Conservation (phyloP, 2,113 vertebrate species). For the Australoheros scitulus region DNA sequence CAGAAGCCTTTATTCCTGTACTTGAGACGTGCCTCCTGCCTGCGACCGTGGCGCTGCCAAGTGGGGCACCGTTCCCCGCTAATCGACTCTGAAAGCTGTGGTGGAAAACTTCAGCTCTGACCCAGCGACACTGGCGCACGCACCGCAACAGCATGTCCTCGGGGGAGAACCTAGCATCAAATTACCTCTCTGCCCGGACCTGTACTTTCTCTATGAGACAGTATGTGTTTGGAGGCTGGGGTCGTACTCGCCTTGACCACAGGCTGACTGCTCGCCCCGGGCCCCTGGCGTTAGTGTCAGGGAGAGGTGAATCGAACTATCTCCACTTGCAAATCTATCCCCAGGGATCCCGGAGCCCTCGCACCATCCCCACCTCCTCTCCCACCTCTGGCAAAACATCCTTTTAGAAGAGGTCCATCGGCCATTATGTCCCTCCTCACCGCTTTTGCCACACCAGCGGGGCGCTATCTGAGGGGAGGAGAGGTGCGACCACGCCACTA, state of each 20-base stretch:
- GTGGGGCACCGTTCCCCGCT: background rate
- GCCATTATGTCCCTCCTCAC: slow-evolving; percentile 70
- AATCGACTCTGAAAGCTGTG: slow-evolving; percentile 62
- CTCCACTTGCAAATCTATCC: slow-evolving; percentile 75
- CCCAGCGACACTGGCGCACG: slow-evolving; percentile 42
- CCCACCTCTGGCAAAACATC: slow-evolving; percentile 69
- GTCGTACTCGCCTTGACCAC: slow-evolving; percentile 67
- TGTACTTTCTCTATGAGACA: slow-evolving; percentile 33
- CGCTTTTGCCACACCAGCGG: slow-evolving; percentile 55
- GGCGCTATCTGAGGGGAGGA: slow-evolving; percentile 51
- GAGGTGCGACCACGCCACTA: slow-evolving; percentile 65
- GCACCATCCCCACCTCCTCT: slow-evolving; percentile 67
- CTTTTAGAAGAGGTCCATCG: slow-evolving; percentile 74
- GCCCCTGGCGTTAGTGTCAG: slow-evolving; percentile 71
- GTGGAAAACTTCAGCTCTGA: slow-evolving; percentile 53
- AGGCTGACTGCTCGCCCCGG: slow-evolving; percentile 66
- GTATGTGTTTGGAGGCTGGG: slow-evolving; percentile 46
- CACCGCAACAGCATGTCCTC: slow-evolving; percentile 38
- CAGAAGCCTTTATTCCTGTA: slow-evolving; percentile 19
- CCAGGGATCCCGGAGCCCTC: slow-evolving; percentile 58
- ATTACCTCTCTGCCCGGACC: slow-evolving; percentile 58
- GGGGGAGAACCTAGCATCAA: slow-evolving; percentile 52
- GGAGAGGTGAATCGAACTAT: slow-evolving; percentile 77
- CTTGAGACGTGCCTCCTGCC: background rate
- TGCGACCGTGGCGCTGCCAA: background rate